These are phyloP conservation scores for Himalopsyche kuldschensis DNA, from an alignment of 2,888 invertebrate genomes.

Conservation along the genomic window DNA sequence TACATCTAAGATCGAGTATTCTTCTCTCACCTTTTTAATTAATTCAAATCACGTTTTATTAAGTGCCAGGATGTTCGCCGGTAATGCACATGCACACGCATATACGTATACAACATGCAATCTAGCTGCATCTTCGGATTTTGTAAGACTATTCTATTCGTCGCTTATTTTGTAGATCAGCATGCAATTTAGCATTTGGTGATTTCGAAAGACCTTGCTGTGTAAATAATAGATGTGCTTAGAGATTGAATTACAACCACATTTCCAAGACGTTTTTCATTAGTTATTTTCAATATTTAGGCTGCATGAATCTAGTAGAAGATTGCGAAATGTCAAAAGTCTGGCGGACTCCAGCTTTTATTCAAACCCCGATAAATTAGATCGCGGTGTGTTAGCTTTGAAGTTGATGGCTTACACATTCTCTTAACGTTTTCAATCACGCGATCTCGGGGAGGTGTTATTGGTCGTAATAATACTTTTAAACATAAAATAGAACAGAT, in stretches of 20 bases:
- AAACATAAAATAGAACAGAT: background rate
- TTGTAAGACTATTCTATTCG: too few species aligned
- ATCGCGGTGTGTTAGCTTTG: background rate
- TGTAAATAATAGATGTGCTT: too few species aligned
- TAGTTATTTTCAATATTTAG: background rate
- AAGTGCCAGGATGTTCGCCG: background rate
- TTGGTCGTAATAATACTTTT: background rate
- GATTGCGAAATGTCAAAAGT: background rate
- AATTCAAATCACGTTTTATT: background rate
- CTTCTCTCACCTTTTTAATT: background rate
- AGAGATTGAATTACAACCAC: too few species aligned
- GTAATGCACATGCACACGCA: background rate
- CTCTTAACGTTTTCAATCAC: background rate
- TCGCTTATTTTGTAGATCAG: too few species aligned
- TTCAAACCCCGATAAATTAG: slow-evolving; percentile 1
- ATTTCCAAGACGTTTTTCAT: too few species aligned
- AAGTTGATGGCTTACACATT: background rate
- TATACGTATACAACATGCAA: background rate
- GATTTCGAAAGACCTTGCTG: too few species aligned
- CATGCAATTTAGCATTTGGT: too few species aligned
- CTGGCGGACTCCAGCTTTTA: background rate
- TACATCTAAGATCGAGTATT: background rate
- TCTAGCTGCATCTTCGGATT: background rate
- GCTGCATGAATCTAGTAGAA: background rate
- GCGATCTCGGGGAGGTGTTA: background rate